Percentiles rank a stretch among this genome's conserved stretches.
Evolutionary conservation across 2,797 vertebrate genomes (phyloP).

Genomic region (Argyrosomus regius): DNA sequence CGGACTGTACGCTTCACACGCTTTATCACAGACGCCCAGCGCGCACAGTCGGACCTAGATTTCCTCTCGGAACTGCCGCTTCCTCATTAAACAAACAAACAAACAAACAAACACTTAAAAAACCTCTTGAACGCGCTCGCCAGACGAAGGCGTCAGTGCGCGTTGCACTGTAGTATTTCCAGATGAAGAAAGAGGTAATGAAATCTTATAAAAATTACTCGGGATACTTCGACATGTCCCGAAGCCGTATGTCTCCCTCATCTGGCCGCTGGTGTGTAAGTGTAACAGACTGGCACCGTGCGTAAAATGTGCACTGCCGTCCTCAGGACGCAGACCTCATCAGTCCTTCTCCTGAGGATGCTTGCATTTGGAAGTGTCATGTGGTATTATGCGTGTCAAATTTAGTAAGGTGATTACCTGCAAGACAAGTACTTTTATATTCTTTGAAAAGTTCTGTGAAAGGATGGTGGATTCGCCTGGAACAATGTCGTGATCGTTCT

Average conservation of each 20-base stretch:
- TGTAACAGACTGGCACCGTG: conserved; percentile 76
- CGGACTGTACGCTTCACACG: conserved; percentile 65
- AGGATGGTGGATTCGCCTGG: conserved; percentile 8
- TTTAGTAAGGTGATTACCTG: conserved; percentile 23
- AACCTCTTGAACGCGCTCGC: conserved; percentile 4
- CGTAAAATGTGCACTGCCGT: conserved; percentile 74
- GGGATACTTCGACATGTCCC: conserved; percentile 79
- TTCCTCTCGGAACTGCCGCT: conserved; percentile 28
- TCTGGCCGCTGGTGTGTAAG: conserved; percentile 81
- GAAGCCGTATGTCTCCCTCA: conserved; percentile 85
- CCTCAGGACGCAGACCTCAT: conserved; percentile 56
- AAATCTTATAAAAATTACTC: conserved; percentile 71
- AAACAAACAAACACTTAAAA: background rate
- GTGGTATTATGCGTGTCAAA: conserved; percentile 25
- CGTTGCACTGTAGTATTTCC: conserved; percentile 64
- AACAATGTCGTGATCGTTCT: background rate
- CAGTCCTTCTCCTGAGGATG: conserved; percentile 19
- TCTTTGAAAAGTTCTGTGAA: conserved; percentile 28
- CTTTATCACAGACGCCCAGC: conserved; percentile 71
- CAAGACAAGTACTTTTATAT: background rate
- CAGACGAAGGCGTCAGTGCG: conserved; percentile 44
- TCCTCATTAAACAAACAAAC: conserved; percentile 1
- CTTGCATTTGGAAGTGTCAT: conserved; percentile 12
- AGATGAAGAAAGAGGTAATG: conserved; percentile 69
- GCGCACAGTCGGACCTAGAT: conserved; percentile 53